phyloP scores from a whole-genome alignment of 2,888 invertebrate genomes.

The Chrysotoxum bicinctum region DNA sequence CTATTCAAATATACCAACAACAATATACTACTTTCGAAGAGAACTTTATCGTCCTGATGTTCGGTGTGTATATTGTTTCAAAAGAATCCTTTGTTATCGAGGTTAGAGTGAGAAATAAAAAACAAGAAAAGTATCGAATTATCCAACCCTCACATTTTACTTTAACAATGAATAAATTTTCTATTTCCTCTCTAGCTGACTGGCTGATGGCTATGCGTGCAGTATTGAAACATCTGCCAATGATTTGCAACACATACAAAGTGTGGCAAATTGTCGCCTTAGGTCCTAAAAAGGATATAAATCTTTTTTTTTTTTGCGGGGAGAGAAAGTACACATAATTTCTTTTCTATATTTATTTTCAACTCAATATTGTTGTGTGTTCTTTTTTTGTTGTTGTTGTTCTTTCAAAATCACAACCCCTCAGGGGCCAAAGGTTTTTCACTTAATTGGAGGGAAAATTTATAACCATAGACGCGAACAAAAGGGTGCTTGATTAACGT shows the following conservation, averaged over 20 bases:
- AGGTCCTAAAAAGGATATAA: slow-evolving; percentile 39
- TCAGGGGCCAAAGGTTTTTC: slow-evolving; percentile 27
- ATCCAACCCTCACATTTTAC: slow-evolving; percentile 54
- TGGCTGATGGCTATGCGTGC: not conserved
- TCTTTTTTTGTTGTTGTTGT: not conserved
- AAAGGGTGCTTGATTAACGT: slow-evolving; percentile 63
- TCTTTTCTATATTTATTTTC: slow-evolving; percentile 35
- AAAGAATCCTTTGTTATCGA: slow-evolving; percentile 34
- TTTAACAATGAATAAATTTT: slow-evolving; percentile 50
- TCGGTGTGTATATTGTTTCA: slow-evolving; percentile 15
- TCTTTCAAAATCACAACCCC: slow-evolving; percentile 34
- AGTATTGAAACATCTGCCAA: slow-evolving; percentile 63
- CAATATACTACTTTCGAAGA: not conserved
- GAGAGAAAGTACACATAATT: slow-evolving; percentile 26
- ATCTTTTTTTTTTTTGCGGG: slow-evolving; percentile 26
- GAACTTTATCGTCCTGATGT: not conserved
- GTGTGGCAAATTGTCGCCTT: slow-evolving; percentile 68
- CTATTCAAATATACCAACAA: not conserved
- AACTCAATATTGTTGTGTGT: slow-evolving; percentile 50
- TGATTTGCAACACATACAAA: slow-evolving; percentile 60
- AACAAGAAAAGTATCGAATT: slow-evolving; percentile 32
- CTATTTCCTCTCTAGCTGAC: slow-evolving; percentile 5
- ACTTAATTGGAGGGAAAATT: slow-evolving; percentile 60
- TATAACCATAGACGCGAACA: slow-evolving; percentile 15
- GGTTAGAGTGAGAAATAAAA: slow-evolving; percentile 37